These are phyloP conservation scores for Leucophenga maculata DNA, from an alignment of 2,888 invertebrate genomes.

Conservation along the genomic window DNA sequence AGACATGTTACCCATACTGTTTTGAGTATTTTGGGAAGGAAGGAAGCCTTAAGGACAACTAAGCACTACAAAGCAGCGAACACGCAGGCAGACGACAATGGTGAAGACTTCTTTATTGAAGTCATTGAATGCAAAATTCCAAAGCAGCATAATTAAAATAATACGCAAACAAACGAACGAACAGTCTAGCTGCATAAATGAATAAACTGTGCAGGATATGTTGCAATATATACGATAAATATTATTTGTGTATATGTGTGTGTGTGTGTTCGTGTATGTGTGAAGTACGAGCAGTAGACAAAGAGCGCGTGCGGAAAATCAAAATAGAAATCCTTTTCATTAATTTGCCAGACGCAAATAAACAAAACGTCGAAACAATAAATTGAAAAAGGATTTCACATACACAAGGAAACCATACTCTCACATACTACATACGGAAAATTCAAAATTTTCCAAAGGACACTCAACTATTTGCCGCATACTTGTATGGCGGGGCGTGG, in stretches of 20 bases:
- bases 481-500: too few species aligned
- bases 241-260: too few species aligned
- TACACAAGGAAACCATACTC: neutral
- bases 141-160: constrained; percentile 20
- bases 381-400: constrained; percentile 24
- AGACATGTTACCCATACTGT: neutral
- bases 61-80: neutral
- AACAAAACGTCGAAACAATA: constrained; percentile 26
- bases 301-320: constrained; percentile 4
- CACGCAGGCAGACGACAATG: too few species aligned
- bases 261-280: too few species aligned
- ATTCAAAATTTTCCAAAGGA: neutral
- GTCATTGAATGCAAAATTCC: constrained; percentile 19
- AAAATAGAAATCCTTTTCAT: constrained; percentile 28
- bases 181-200: too few species aligned
- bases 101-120: constrained; percentile 2
- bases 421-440: too few species aligned
- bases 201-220: too few species aligned
- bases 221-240: too few species aligned
- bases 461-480: too few species aligned
- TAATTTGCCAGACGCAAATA: constrained; percentile 27
- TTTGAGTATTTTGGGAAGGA: too few species aligned
- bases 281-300: neutral
- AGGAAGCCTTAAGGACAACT: neutral
- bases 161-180: constrained; percentile 10